Evolutionary conservation across 2,888 invertebrate genomes (phyloP).

Genomic region (Nemotelus nigrinus): DNA sequence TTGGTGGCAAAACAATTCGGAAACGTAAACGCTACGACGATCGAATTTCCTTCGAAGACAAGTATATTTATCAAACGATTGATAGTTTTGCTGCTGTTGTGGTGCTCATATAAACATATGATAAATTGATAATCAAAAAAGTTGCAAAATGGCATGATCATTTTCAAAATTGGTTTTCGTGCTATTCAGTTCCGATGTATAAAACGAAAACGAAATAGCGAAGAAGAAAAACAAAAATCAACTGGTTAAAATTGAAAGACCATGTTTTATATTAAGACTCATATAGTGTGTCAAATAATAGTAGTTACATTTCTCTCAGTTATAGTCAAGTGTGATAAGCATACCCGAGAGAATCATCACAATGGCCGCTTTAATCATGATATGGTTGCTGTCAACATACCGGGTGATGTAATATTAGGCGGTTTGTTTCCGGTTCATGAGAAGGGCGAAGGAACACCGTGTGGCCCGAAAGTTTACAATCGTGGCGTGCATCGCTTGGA

Average conservation of each 20-base stretch:
- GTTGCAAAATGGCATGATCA: too few relatives aligned
- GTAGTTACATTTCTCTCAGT: neutral
- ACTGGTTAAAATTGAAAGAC: slow-evolving; percentile 8
- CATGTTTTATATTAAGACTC: slow-evolving; percentile 25
- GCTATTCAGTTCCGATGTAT: neutral
- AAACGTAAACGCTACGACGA: slow-evolving; percentile 17
- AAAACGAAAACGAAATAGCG: neutral
- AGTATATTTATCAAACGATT: too few relatives aligned
- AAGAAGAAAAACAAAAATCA: neutral
- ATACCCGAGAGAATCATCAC: neutral
- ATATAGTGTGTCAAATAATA: slow-evolving; percentile 6
- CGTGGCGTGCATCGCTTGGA: slow-evolving; percentile 73
- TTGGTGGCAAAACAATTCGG: slow-evolving; percentile 34
- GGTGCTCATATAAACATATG: neutral
- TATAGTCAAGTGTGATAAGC: neutral
- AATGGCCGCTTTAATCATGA: slow-evolving; percentile 44
- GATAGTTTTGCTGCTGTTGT: too few relatives aligned
- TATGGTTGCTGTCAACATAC: slow-evolving; percentile 61
- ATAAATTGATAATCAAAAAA: too few relatives aligned
- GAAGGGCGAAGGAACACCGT: slow-evolving; percentile 66
- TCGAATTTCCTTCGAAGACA: too few relatives aligned
- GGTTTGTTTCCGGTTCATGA: slow-evolving; percentile 73
- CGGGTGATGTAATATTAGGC: slow-evolving; percentile 71
- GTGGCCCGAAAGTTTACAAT: slow-evolving; percentile 68
- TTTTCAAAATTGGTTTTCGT: too few relatives aligned